Base-by-base conservation (phyloP, 2,888 invertebrate species). In the Helleia helle region DNA sequence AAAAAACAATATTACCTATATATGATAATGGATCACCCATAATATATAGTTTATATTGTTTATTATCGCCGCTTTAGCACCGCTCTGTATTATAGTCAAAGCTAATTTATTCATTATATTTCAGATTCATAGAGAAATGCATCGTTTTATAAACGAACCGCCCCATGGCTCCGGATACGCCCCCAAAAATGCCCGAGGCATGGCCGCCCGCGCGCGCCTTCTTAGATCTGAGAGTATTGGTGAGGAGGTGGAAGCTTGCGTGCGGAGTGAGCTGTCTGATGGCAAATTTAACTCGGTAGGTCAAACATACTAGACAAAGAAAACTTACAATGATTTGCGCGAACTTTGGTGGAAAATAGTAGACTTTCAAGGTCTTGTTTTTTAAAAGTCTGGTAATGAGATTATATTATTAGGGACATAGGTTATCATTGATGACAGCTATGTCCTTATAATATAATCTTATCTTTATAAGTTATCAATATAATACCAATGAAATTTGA, bases 101-200 rank as follows among this genome's bases (percentile, higher is more conserved):
- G n/a, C n/a, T n/a, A n/a, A n/a, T n/a, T n/a, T n/a, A n/a, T n/a
- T n/a, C n/a, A n/a, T n/a, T n/a, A n/a, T n/a, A 38, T 43, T 46
- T 15, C 53, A 89, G 87, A 88, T 90, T 55, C 90, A 93, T 71
- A 91, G 89, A 58, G 93, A 93, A 67, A 85, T 92, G 44, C 89
- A 89, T 39, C 88, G 91, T 11, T 84, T 92, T 43, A 88, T 90
- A 25, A 71, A 76, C 39, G 76, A 77, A 12, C 36, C 44, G 41
- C 46, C 30, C 30, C 14, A 30, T 9, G 25, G 13, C 4, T 24
- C 39, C 8, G 12, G 34, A 7, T 39, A 22, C 14, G 18, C 46
- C 41, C 24, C 48, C 28, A 47, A 51, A 15, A 53, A 58, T 29
- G 42, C 50, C 14, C 52, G 50, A 8, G n/a, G 12, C 9, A 7